Evolutionary conservation across 2,113 vertebrate species (phyloP).

Genomic region (Cyprinodon brontotheroides): DNA sequence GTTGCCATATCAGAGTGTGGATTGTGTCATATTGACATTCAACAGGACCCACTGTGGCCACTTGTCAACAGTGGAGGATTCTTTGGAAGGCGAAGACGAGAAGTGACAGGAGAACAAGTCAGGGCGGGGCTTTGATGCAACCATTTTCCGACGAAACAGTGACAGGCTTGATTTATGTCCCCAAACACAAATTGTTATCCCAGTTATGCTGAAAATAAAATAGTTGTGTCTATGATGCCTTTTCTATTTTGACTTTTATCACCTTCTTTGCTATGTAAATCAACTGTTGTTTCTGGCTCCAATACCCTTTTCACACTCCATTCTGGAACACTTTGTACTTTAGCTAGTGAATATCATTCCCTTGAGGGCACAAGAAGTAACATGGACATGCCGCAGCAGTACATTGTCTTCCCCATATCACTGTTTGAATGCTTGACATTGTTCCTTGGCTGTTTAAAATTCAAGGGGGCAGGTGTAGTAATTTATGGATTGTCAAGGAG

Average conservation of each 20-base stretch:
- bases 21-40: constrained; percentile 68
- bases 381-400: constrained; percentile 32
- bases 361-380: constrained; percentile 41
- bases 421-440: constrained; percentile 19
- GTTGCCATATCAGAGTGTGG: constrained; percentile 67
- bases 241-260: not conserved
- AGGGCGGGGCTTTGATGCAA: not conserved
- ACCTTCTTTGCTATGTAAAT: not conserved
- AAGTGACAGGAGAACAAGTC: not conserved
- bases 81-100: constrained; percentile 36
- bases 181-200: not conserved
- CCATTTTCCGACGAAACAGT: constrained; percentile 1
- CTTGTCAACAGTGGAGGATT: constrained; percentile 51
- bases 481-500: constrained; percentile 21
- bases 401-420: constrained; percentile 39
- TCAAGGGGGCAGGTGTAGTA: constrained; percentile 23
- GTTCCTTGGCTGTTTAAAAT: constrained; percentile 37
- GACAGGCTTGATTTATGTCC: not conserved
- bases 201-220: constrained; percentile 16
- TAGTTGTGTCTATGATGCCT: not conserved
- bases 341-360: constrained; percentile 27
- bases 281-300: not conserved
- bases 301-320: constrained; percentile 9
- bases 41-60: constrained; percentile 46
- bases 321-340: constrained; percentile 61